Evolutionary conservation across 2,113 vertebrate species (phyloP).

Genomic region (Chinchilla lanigera): DNA sequence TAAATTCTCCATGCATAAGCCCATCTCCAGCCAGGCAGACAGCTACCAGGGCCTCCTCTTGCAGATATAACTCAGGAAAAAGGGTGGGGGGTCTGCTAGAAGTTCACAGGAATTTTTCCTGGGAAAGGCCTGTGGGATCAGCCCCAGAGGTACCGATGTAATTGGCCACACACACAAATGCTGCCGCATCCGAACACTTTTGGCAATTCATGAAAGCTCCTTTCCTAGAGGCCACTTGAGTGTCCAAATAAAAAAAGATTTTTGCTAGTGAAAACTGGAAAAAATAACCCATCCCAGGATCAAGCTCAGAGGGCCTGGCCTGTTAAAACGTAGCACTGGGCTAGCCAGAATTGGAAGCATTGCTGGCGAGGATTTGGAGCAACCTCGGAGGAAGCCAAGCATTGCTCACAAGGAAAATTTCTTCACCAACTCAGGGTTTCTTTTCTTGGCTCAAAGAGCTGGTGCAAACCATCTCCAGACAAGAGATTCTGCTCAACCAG

Average conservation of each 20-base stretch:
- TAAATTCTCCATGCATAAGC: conserved; percentile 40
- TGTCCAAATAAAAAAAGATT: conserved; percentile 83
- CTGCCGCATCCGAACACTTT: conserved; percentile 78
- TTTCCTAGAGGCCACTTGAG: conserved; percentile 83
- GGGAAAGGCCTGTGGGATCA: conserved; percentile 79
- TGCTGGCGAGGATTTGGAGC: conserved; percentile 69
- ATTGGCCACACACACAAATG: conserved; percentile 82
- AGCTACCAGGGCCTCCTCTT: conserved; percentile 41
- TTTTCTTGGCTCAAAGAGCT: background rate
- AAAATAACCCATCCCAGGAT: conserved; percentile 78
- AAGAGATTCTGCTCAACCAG: background rate
- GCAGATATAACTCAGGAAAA: conserved; percentile 45
- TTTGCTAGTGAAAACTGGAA: conserved; percentile 83
- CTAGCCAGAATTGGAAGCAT: conserved; percentile 77
- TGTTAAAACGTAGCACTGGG: conserved; percentile 73
- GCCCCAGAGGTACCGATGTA: conserved; percentile 75
- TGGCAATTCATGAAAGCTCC: conserved; percentile 78
- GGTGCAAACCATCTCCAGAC: background rate
- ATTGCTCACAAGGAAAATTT: conserved; percentile 60
- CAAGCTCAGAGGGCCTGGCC: conserved; percentile 78
- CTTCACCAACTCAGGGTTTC: conserved; percentile 6
- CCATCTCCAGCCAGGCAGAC: conserved; percentile 37
- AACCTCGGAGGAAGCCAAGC: conserved; percentile 59
- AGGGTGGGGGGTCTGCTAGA: conserved; percentile 57
- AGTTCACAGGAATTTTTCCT: conserved; percentile 69